These are phyloP conservation scores for Panulirus ornatus DNA, from an alignment of 1,140 invertebrate species.

Conservation along the genomic window DNA sequence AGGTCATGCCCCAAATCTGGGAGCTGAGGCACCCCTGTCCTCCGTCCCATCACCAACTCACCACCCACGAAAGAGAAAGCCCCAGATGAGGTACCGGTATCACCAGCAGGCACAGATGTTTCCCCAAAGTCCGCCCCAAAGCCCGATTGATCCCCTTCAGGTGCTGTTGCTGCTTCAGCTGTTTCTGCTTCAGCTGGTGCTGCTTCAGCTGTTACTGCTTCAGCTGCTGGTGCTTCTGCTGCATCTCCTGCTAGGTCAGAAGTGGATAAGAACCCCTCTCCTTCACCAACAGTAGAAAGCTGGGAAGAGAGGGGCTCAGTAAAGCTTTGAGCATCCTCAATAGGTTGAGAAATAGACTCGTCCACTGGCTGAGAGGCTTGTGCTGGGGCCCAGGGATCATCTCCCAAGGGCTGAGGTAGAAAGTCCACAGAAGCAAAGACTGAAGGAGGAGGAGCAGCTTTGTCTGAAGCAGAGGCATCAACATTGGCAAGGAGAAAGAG, in stretches of 20 bases:
- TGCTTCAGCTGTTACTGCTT: conserved; percentile 33
- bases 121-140: conserved; percentile 61
- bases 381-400: conserved; percentile 45
- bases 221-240: conserved; percentile 49
- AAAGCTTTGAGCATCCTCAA: conserved; percentile 19
- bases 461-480: conserved; percentile 51
- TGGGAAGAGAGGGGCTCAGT: conserved; percentile 44
- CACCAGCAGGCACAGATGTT: conserved; percentile 60
- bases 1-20: conserved; percentile 52
- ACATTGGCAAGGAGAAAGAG: conserved; percentile 34
- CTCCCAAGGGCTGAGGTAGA: conserved; percentile 44
- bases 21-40: conserved; percentile 26
- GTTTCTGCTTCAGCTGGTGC: conserved; percentile 21
- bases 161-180: conserved; percentile 46
- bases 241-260: conserved; percentile 58
- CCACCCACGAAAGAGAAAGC: conserved; percentile 64
- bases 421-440: conserved; percentile 43
- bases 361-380: conserved; percentile 30
- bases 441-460: conserved; percentile 42
- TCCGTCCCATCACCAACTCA: conserved; percentile 53
- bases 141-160: conserved; percentile 52
- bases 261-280: conserved; percentile 54
- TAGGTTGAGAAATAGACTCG: conserved; percentile 43
- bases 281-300: conserved; percentile 21
- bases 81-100: conserved; percentile 52